Evolutionary conservation across 2,113 vertebrate genomes (phyloP), one percentile per base, ranked within the genome.

Genomic region (Halcyon senegalensis): DNA sequence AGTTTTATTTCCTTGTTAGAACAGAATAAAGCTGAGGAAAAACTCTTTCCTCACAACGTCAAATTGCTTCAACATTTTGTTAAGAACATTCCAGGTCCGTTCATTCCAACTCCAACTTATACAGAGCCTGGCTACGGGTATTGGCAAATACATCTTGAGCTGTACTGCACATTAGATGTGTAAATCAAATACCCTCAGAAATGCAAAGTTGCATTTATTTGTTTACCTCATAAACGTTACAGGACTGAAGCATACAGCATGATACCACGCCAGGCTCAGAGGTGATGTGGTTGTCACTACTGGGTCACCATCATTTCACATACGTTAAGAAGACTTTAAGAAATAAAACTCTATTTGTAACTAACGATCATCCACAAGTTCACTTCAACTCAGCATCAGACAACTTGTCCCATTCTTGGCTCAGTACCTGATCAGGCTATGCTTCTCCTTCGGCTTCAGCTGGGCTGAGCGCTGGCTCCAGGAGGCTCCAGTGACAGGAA

Each of bases 361-460:
- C 20, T 37, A 46, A 82, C 3, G 1, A 51, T 50, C 13, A 80
- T 30, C 12, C 59, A 44, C 31, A 90, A 23, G 28, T 59, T 31
- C 77, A 31, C 39, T 58, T 46, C 41, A 64, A n/a, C 31, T 66
- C 13, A 9, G 44, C 39, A 70, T 28, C 55, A 72, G 48, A 30
- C 30, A 75, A 13, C 41, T 41, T 25, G 7, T 24, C 25, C 48
- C 43, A 8, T 17, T 81, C 31, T 63, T 41, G 1, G 31, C 44
- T 78, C 78, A 24, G 72, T 97, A 97, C 96, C 97, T 97, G 97
- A 96, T 90, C 89, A 88, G 78, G 79, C 94, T 92, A 90, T 91
- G 85, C 90, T 96, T 56, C 87, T 93, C 62, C 23, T 6, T 66
- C 56, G 72, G 82, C 75, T 93, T 73, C 87, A 90, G 93, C 88